Base-by-base conservation (phyloP, 2,113 vertebrate species). In the Suncus etruscus region DNA sequence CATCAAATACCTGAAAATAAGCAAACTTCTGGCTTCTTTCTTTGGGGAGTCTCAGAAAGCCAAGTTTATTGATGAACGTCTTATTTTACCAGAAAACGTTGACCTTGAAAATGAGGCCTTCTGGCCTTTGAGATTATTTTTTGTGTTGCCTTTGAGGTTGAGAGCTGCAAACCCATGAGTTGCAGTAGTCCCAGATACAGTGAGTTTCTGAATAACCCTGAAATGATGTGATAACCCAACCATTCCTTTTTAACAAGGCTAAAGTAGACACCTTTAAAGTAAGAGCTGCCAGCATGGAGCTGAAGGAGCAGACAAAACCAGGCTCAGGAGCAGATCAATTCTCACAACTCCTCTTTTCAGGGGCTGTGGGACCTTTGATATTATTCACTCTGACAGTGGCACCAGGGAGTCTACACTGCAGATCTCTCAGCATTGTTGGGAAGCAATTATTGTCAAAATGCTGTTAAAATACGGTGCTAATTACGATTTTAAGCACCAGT, bases 401-500 rank as follows among this genome's bases (percentile, higher is more conserved):
- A 92, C 8, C 63, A 58, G 27, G 86, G 87, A 90, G 87, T 86
- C 94, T 90, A 87, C 24, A 22, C 54, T 85, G 77, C 80, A 88
- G 86, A 63, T 89, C 82, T 91, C 94, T 91, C 85, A 20, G 85
- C 45, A 10, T 92, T 72, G 74, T 84, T 24, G 48, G 83, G 69
- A 95, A 92, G 94, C 91, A 82, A 27, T 94, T 94, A 91, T 90
- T 92, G 92, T 94, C 93, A 75, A 78, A 74, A 18, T 77, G 75
- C 72, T 91, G 68, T 74, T 97, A 86, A 95, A 93, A 93, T 95
- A 86, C 0, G 51, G 45, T 51, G 72, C 85, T 93, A 96, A 96
- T 96, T 97, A 95, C 76, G 6, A 94, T 70, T 87, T 80, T 48
- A 80, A 95, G 84, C 73, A 74, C 22, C 27, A 48, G 75, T 65